Evolutionary conservation across 1,140 invertebrate species (phyloP).

Genomic region (Magallana angulata): DNA sequence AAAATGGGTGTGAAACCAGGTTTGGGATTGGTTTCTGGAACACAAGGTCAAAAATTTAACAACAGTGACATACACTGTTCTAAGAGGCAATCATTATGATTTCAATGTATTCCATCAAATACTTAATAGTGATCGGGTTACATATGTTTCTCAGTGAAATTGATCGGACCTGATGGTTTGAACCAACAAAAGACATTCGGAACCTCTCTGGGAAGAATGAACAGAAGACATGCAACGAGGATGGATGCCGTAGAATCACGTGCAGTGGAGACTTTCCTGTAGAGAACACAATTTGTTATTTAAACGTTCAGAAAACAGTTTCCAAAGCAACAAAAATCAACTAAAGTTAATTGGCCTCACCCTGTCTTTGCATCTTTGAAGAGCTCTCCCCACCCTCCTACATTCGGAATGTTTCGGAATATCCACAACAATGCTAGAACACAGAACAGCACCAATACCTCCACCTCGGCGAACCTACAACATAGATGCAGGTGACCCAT

Average conservation of each 20-base stretch:
- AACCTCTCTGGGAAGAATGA: slow-evolving; percentile 59
- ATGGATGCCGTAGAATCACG: slow-evolving; percentile 62
- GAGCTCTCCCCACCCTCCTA: slow-evolving; percentile 82
- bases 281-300: too few relatives aligned
- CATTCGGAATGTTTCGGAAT: slow-evolving; percentile 90
- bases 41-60: neutral
- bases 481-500: too few relatives aligned
- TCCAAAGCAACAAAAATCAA: too few relatives aligned
- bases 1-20: neutral
- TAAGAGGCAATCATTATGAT: too few relatives aligned
- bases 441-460: slow-evolving; percentile 88
- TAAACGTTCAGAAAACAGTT: too few relatives aligned
- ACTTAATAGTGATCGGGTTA: too few relatives aligned
- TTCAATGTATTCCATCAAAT: too few relatives aligned
- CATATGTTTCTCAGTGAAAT: neutral
- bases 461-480: slow-evolving; percentile 84
- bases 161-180: slow-evolving; percentile 13
- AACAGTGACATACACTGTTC: too few relatives aligned
- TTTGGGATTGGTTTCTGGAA: neutral
- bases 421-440: slow-evolving; percentile 91
- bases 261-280: slow-evolving; percentile 40
- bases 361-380: slow-evolving; percentile 44
- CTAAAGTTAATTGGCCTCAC: slow-evolving; percentile 18
- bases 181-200: slow-evolving; percentile 60
- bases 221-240: slow-evolving; percentile 57